Conservation (phyloP, 2,888 invertebrate genomes). For the Acronicta psi region DNA sequence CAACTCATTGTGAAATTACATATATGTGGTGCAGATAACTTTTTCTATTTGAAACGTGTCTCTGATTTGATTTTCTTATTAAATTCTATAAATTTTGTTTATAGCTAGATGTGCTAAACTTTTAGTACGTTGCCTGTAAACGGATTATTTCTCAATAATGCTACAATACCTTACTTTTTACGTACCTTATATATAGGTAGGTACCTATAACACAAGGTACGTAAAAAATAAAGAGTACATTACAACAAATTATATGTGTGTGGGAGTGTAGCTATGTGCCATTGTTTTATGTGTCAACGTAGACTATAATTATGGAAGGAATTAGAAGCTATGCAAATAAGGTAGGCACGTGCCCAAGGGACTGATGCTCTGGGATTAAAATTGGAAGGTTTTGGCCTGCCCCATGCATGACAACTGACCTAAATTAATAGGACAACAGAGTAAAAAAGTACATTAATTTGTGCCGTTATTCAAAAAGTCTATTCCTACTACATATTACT, state of each 20-base stretch:
- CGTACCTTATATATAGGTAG: too few species aligned
- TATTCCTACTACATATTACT: too few species aligned
- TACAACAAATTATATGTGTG: background rate
- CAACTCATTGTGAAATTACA: background rate
- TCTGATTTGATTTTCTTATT: too few species aligned
- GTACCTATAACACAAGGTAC: too few species aligned
- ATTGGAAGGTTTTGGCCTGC: constrained; percentile 1
- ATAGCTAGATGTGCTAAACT: too few species aligned
- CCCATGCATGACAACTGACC: constrained; percentile 7
- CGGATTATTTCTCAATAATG: too few species aligned
- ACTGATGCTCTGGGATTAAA: constrained; percentile 4
- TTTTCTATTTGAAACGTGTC: too few species aligned
- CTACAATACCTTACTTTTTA: too few species aligned
- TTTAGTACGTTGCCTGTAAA: too few species aligned
- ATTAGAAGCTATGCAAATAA: constrained; percentile 7
- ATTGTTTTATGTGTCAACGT: constrained; percentile 1
- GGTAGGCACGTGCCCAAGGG: background rate
- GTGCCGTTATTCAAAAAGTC: too few species aligned
- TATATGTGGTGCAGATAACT: background rate
- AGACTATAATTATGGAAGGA: constrained; percentile 3
- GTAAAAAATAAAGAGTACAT: background rate
- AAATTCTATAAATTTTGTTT: too few species aligned
- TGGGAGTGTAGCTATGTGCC: background rate
- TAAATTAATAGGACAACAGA: constrained; percentile 2
- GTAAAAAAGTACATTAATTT: background rate